Evolutionary conservation across 2,113 vertebrate genomes (phyloP).

Genomic region (Callocephalon fimbriatum): DNA sequence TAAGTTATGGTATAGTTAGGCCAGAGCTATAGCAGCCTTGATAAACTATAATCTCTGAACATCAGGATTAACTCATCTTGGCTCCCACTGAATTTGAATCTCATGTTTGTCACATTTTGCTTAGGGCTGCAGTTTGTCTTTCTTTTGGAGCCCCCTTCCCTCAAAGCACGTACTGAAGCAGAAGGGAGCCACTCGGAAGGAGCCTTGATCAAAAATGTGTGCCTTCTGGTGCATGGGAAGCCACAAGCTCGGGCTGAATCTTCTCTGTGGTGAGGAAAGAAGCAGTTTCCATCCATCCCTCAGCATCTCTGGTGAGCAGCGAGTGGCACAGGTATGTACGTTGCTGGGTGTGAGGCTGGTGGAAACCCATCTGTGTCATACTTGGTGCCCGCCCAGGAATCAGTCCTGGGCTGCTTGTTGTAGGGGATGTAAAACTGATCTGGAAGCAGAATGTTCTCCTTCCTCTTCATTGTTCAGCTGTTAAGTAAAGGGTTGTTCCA

Average conservation of each 20-base stretch:
- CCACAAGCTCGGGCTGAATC: rapidly evolving
- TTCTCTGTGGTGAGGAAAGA: not conserved
- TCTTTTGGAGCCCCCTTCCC: not conserved
- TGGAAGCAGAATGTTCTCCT: not conserved
- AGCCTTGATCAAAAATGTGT: not conserved
- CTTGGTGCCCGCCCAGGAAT: not conserved
- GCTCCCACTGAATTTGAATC: not conserved
- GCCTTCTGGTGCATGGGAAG: not conserved
- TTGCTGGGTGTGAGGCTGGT: not conserved
- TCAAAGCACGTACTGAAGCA: not conserved
- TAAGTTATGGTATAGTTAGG: not conserved
- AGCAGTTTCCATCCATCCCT: not conserved
- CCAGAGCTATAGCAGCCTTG: not conserved
- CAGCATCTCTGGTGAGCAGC: not conserved
- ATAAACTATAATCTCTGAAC: not conserved
- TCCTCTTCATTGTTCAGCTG: not conserved
- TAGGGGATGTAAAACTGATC: not conserved
- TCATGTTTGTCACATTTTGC: not conserved
- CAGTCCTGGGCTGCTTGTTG: not conserved
- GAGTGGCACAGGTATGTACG: rapidly evolving
- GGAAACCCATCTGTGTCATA: rapidly evolving
- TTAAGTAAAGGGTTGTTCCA: not conserved
- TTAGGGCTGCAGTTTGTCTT: not conserved
- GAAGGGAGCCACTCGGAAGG: rapidly evolving
- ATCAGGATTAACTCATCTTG: not conserved